A percentile compares a stretch with the other conserved stretches of the same genome.
phyloP scores from a whole-genome alignment of 1,140 invertebrate genomes.

The Cepaea nemoralis region DNA sequence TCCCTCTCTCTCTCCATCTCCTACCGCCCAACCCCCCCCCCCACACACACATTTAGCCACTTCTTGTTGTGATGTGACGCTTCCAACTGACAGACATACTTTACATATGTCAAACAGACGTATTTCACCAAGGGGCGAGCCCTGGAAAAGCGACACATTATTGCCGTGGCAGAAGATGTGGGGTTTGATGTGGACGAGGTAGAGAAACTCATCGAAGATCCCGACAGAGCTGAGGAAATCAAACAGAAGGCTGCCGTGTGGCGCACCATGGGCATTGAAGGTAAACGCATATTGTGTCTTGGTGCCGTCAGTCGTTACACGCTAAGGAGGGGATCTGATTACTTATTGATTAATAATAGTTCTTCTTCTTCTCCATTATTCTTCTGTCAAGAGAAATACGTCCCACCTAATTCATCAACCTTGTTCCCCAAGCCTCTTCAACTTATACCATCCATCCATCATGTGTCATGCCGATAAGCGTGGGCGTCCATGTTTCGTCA shows the following conservation, averaged over 20 bases:
- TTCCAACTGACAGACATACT: too few species aligned
- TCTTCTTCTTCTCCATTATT: too few species aligned
- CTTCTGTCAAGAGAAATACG: too few species aligned
- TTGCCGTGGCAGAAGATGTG: constrained; percentile 18
- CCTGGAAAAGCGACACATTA: constrained; percentile 19
- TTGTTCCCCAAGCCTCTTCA: too few species aligned
- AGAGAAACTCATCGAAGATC: not conserved
- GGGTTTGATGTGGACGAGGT: not conserved
- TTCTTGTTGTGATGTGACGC: too few species aligned
- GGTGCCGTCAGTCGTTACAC: not conserved
- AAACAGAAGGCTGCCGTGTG: constrained; percentile 6
- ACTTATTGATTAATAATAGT: not conserved
- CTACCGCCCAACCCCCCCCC: too few species aligned
- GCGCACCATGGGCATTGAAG: constrained; percentile 5
- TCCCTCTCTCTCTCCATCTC: too few species aligned
- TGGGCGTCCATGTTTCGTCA: too few species aligned
- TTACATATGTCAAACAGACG: too few species aligned
- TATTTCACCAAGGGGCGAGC: constrained; percentile 25
- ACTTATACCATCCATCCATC: too few species aligned
- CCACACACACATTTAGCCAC: too few species aligned
- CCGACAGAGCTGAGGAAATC: not conserved
- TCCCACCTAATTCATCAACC: not conserved
- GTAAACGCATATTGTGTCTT: not conserved
- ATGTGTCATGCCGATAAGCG: too few species aligned
- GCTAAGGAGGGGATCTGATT: not conserved